phyloP scores from a whole-genome alignment of 2,888 invertebrate species.

The Orthosia incerta region DNA sequence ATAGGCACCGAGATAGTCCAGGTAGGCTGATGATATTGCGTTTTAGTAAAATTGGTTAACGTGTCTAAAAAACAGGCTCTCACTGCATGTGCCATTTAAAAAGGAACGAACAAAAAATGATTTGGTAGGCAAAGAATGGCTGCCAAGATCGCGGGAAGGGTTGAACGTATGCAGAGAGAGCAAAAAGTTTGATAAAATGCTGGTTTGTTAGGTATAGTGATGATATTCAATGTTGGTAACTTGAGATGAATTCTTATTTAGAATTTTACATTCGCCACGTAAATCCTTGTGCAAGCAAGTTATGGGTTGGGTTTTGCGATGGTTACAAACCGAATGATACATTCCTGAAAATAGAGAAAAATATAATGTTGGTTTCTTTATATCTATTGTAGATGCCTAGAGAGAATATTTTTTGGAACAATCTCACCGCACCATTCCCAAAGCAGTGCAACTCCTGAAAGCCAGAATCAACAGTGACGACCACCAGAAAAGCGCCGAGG shows the following conservation, averaged over 20 bases:
- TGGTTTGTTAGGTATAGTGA: conserved; percentile 75
- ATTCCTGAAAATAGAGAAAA: background rate
- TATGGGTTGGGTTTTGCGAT: background rate
- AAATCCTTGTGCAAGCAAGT: background rate
- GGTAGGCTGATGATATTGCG: conserved; percentile 89
- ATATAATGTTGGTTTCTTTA: too few species aligned
- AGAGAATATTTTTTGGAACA: too few species aligned
- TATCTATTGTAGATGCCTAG: too few species aligned
- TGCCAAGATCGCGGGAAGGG: conserved; percentile 87
- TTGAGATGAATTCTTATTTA: background rate
- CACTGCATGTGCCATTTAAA: conserved; percentile 91
- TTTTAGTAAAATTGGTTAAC: conserved; percentile 84
- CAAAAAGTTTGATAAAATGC: conserved; percentile 85
- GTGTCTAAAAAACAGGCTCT: conserved; percentile 82
- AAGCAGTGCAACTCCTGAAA: too few species aligned
- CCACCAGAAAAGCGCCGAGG: too few species aligned
- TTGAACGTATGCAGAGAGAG: conserved; percentile 83
- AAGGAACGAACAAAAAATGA: conserved; percentile 85
- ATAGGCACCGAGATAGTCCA: conserved; percentile 81
- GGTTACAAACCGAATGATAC: background rate
- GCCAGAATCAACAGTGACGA: too few species aligned
- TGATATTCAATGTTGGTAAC: conserved; percentile 66
- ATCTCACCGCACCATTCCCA: too few species aligned
- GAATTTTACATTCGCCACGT: background rate
- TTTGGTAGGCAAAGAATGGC: conserved; percentile 87